Conservation (phyloP, 2,113 vertebrate genomes). For the Atlantisia rogersi region DNA sequence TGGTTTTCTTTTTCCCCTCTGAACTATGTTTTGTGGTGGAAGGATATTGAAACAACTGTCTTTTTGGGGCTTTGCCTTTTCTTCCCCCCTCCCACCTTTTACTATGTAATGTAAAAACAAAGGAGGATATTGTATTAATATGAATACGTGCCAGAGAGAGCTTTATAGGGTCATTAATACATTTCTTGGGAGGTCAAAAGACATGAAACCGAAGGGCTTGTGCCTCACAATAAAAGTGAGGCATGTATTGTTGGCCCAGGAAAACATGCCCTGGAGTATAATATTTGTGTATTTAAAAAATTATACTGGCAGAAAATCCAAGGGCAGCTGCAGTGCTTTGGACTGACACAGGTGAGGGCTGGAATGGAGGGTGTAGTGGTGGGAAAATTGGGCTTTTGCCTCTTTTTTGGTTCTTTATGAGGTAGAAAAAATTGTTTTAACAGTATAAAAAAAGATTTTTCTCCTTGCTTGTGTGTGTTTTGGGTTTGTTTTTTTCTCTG, state of each 20-base stretch:
- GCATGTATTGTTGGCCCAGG: conserved; percentile 65
- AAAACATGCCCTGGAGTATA: conserved; percentile 67
- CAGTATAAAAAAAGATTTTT: conserved; percentile 8
- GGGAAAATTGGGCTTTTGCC: conserved; percentile 50
- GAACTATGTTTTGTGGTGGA: neutral
- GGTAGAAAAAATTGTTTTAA: conserved; percentile 16
- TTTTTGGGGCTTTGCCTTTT: neutral
- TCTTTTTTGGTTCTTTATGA: conserved; percentile 42
- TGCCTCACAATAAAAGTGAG: conserved; percentile 71
- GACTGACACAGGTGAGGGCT: conserved; percentile 62
- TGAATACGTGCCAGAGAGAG: conserved; percentile 60
- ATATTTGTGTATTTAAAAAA: conserved; percentile 72
- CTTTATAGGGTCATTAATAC: conserved; percentile 70
- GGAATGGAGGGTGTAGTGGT: neutral
- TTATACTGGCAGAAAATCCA: conserved; percentile 58
- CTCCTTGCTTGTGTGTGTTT: fast-evolving
- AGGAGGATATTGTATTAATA: conserved; percentile 70
- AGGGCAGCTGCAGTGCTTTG: conserved; percentile 53
- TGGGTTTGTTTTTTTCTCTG: neutral
- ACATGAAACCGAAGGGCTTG: conserved; percentile 61
- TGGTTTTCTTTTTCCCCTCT: neutral
- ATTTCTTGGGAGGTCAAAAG: conserved; percentile 71
- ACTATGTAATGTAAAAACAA: conserved; percentile 62
- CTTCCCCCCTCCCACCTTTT: neutral
- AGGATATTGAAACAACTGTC: conserved; percentile 41